These are phyloP conservation scores for Archilochus colubris DNA, from an alignment of 2,113 vertebrate genomes.

Conservation along the genomic window DNA sequence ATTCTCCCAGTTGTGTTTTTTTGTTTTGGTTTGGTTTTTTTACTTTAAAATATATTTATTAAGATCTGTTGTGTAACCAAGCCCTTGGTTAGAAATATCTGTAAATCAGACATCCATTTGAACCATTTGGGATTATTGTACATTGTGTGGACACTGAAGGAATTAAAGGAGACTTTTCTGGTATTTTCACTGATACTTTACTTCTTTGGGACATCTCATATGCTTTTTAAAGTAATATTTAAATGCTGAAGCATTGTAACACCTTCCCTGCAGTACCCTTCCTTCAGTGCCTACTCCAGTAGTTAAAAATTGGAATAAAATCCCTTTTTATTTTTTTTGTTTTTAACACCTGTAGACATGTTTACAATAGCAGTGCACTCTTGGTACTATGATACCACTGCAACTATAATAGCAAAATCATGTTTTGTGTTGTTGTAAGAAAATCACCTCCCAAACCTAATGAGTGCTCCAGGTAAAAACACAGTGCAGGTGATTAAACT, in stretches of 20 bases:
- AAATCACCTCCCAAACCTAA: background rate
- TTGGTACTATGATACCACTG: background rate
- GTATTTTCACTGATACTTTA: background rate
- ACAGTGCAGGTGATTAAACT: background rate
- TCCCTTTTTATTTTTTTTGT: background rate
- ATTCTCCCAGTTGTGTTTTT: conserved; percentile 57
- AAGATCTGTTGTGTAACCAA: conserved; percentile 82
- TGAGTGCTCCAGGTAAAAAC: background rate
- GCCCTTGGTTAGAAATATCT: conserved; percentile 94
- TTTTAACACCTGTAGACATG: background rate
- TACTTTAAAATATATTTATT: conserved; percentile 83
- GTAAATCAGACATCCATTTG: conserved; percentile 97
- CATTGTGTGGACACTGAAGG: background rate
- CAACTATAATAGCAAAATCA: accelerated
- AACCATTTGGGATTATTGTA: conserved; percentile 28
- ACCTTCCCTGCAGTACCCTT: background rate
- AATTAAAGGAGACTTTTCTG: background rate
- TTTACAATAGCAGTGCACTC: background rate
- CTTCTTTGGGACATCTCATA: background rate
- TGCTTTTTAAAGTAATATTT: background rate
- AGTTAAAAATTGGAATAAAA: background rate
- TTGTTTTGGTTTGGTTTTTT: conserved; percentile 48
- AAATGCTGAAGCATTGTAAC: background rate
- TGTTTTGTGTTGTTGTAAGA: background rate
- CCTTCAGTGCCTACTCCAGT: background rate